Evolutionary conservation across 2,797 vertebrate genomes (phyloP), one percentile per base, ranked within the genome.

Genomic region (Cyprinodon diabolis): DNA sequence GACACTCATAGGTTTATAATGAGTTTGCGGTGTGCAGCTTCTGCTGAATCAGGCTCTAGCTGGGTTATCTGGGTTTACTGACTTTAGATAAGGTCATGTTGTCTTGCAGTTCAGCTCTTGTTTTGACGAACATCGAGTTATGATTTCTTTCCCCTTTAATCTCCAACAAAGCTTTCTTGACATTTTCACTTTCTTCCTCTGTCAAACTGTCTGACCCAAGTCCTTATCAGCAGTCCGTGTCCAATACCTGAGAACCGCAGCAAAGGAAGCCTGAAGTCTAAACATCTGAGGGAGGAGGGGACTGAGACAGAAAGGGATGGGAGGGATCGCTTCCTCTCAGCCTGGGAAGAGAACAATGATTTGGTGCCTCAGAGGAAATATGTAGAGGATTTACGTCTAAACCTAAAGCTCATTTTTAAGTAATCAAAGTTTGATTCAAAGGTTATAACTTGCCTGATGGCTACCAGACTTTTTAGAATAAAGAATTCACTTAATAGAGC

Each of bases 301-400:
- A 76, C n/a, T 66, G 67, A 55, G 71, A 81, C 66, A 76, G 82
- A 70, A 72, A 79, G 77, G 88, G 84, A 91, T 90, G 90, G 92
- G 91, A 87, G 90, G 90, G 86, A 87, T 87, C 75, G 3, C 63
- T 92, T 93, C 92, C 91, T 84, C 68, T 19, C 30, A 72, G 80
- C 84, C 86, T 74, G 37, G 35, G 76, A 84, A 51, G 73, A 86
- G 74, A 89, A 92, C 90, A 92, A 93, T 92, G 88, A 86, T 55
- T 67, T 71, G 70, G 82, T 81, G 76, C 86, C 72, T 54, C 74
- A 76, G 74, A 84, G 90, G 88, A 92, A 92, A 78, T 66, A 52
- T 6, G 40, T 78, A 23, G 17, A 65, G 77, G 78, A 67, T 82
- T 76, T 80, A 68, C 7, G 15, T 83, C 85, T 84, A 82, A 77